Base-by-base conservation (phyloP, 1,140 invertebrate genomes). In the Plutomurus gul region DNA sequence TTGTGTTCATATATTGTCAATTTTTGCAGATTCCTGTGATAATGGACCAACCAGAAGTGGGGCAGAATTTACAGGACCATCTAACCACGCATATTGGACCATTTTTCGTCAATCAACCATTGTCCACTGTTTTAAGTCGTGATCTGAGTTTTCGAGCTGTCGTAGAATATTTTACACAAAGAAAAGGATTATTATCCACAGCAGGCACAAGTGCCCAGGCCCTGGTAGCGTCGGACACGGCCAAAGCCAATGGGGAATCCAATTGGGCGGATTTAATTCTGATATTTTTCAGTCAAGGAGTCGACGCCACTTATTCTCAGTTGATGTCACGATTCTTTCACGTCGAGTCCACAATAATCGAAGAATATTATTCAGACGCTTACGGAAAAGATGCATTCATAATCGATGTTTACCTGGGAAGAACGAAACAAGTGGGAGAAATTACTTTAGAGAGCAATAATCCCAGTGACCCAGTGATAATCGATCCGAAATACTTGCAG, bases 21-120 rank as follows among this genome's bases (percentile, higher is more conserved):
- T 46, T 60, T 60, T 65, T 65, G 25, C 7, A 65, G 56, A 33
- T 65, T 22, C 27, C 56, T 30, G 56, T 65, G 0, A 11, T 30
- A 65, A 11, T 13, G n/a, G 56, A 65, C 33, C 6, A 30, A 30
- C 56, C 56, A 2, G 47, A 49, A 22, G 56, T 65, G n/a, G 91
- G 91, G 5, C 75, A 88, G 37, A 89, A 90, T 84, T 88, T 91
- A 72, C 93, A 94, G 84, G 92, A 93, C 84, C 93, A 94, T 84
- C 84, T 92, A 10, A 85, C 84, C 25, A 81, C 84, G 0, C 85
- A 85, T 4, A 85, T 86, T 0, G 75, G 87, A 10, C 76, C 76
- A 13, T 77, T 77, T 27, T 39, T 70, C 13, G 33, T 77, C 22
- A 77, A 77, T 11, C 22, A 71, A 49, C 18, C 27, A 4, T 13